Evolutionary conservation across 2,888 invertebrate genomes (phyloP).

Genomic region (Melipona bicolor): DNA sequence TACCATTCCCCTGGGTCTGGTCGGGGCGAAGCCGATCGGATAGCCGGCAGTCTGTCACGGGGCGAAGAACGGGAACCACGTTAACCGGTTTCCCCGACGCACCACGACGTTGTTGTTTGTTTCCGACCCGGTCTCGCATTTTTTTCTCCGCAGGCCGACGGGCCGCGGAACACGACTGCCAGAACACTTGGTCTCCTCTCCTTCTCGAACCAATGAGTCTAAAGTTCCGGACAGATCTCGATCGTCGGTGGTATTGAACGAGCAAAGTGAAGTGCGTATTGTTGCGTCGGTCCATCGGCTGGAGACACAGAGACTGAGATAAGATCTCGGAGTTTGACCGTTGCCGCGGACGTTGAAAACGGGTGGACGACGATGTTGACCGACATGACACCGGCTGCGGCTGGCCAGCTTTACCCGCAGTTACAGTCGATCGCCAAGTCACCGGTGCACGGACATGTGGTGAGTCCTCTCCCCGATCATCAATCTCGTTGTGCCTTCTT

Average conservation of each 20-base stretch:
- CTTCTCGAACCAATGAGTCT: too few species aligned
- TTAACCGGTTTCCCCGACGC: constrained; percentile 80
- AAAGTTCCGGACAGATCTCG: too few species aligned
- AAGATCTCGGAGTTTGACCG: constrained; percentile 34
- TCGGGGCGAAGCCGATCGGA: constrained; percentile 78
- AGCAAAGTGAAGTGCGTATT: too few species aligned
- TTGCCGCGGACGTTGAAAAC: constrained; percentile 22
- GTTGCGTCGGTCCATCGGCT: too few species aligned
- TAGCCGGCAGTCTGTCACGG: constrained; percentile 83
- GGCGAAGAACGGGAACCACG: constrained; percentile 84
- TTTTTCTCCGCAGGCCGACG: constrained; percentile 56
- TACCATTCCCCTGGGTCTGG: constrained; percentile 73
- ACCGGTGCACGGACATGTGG: constrained; percentile 83
- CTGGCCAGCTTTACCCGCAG: constrained; percentile 84
- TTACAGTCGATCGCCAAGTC: constrained; percentile 83
- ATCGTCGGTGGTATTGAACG: too few species aligned
- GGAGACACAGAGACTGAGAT: neutral
- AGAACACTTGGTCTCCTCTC: neutral
- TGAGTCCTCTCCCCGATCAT: constrained; percentile 74
- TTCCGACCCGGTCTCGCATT: constrained; percentile 40
- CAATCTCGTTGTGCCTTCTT: neutral
- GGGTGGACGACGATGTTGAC: constrained; percentile 80
- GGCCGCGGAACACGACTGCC: constrained; percentile 29
- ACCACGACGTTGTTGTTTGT: constrained; percentile 28
- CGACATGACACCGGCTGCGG: constrained; percentile 84